Conservation (phyloP, 2,113 vertebrate genomes). For the Aptenodytes patagonicus region DNA sequence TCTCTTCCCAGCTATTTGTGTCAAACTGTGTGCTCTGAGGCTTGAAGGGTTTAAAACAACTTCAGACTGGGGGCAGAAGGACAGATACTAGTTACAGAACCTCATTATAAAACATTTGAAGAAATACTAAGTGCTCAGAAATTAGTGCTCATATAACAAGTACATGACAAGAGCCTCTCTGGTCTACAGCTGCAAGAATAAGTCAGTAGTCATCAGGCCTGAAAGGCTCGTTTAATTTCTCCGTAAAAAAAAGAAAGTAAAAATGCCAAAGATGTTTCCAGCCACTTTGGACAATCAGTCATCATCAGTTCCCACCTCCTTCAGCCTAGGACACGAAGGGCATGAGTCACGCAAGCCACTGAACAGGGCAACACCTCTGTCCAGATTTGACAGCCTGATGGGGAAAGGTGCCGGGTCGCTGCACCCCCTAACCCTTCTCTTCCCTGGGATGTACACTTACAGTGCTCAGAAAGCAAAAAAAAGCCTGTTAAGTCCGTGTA, state of each 20-base stretch:
- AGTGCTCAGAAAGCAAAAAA: background rate
- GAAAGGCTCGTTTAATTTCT: background rate
- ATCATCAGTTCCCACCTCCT: background rate
- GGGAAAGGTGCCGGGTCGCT: background rate
- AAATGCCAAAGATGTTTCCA: background rate
- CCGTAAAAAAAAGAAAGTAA: background rate
- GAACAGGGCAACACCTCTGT: background rate
- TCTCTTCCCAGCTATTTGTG: background rate
- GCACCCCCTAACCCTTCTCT: background rate
- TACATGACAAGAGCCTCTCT: background rate
- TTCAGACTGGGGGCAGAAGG: background rate
- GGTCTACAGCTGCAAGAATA: background rate
- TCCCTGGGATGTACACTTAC: rapidly evolving
- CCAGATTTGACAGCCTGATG: background rate
- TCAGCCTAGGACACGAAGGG: background rate
- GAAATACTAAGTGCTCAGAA: background rate
- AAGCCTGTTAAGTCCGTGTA: background rate
- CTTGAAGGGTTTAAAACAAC: background rate
- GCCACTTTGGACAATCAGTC: background rate
- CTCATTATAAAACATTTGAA: background rate
- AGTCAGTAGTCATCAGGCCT: background rate
- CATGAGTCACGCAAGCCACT: background rate
- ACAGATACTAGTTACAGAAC: background rate
- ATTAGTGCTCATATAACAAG: background rate
- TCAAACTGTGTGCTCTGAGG: background rate